Base-by-base conservation (phyloP, 1,140 invertebrate species). In the Zaprionus lachaisei region DNA sequence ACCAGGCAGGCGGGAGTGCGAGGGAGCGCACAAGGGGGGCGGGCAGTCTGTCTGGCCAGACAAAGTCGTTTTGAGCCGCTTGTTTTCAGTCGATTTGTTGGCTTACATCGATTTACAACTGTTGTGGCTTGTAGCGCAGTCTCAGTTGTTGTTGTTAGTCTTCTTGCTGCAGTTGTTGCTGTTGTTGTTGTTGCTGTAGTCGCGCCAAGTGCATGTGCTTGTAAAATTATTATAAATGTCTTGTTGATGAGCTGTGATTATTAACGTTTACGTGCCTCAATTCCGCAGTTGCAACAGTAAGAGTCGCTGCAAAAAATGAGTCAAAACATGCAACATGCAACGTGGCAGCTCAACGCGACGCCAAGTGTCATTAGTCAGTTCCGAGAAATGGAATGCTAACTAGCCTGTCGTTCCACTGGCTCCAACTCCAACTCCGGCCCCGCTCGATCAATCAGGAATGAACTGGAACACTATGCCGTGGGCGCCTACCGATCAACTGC, bases 181-280 rank as follows among this genome's bases (percentile, higher is more conserved):
- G 60, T 26, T 64, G 37, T 56, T 60, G 63, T 28, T 38, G 31
- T 17, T 49, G 70, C 22, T 51, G 44, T 47, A 26, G 44, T 22
- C 17, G 41, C 34, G 47, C 26, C 49, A 62, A 58, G 54, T 77
- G 73, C 67, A 79, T 67, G 68, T 64, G 71, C 67, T 85, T 79
- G 81, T 90, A 82, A 84, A 90, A 90, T 89, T 85, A 89, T 89
- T 89, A 90, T 89, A 89, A 89, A 89, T 89, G 85, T 89, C 58
- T 72, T 81, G 72, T 81, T 90, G 85, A 89, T 89, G 85, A 89
- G 85, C 85, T 89, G 85, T 82, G 85, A 89, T 89, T 89, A 90
- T 89, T 81, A 89, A 77, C 85, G 82, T 89, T 82, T 89, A 90
- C 79, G 75, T 89, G 85, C 85, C 73, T 77, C 85, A 90, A 80